Evolutionary conservation across 2,797 vertebrate genomes (phyloP).

Genomic region (Sebastes nivosus): DNA sequence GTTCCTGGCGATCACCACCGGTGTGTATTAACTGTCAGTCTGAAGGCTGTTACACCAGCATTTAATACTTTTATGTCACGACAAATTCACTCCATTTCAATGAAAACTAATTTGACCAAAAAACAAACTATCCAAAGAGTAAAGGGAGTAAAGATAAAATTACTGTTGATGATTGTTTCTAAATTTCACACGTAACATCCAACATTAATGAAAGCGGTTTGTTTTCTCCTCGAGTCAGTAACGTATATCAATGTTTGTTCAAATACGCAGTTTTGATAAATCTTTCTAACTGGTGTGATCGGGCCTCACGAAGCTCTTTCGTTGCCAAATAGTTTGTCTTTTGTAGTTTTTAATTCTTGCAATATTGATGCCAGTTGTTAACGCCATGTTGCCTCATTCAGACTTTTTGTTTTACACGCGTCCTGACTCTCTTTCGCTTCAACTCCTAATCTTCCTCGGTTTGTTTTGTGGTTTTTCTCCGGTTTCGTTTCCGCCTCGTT

Average conservation of each 20-base stretch:
- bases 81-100: neutral
- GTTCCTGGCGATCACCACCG: neutral
- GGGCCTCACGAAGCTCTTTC: neutral
- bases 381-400: conserved; percentile 35
- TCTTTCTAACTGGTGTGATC: neutral
- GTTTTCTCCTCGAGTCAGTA: neutral
- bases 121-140: neutral
- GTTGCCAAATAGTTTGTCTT: conserved; percentile 62
- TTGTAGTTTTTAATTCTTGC: conserved; percentile 23
- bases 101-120: neutral
- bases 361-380: neutral
- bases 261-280: neutral
- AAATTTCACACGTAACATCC: neutral
- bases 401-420: neutral
- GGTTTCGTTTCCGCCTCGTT: neutral
- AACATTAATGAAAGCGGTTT: neutral
- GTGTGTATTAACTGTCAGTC: neutral
- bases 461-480: conserved; percentile 7
- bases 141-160: neutral
- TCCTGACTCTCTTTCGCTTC: neutral
- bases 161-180: neutral
- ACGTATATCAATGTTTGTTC: neutral
- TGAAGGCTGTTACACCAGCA: conserved; percentile 19
- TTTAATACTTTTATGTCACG: neutral
- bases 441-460: neutral